Evolutionary conservation across 2,113 vertebrate genomes (phyloP), one percentile per base, ranked within the genome.

Genomic region (Ochotona princeps): DNA sequence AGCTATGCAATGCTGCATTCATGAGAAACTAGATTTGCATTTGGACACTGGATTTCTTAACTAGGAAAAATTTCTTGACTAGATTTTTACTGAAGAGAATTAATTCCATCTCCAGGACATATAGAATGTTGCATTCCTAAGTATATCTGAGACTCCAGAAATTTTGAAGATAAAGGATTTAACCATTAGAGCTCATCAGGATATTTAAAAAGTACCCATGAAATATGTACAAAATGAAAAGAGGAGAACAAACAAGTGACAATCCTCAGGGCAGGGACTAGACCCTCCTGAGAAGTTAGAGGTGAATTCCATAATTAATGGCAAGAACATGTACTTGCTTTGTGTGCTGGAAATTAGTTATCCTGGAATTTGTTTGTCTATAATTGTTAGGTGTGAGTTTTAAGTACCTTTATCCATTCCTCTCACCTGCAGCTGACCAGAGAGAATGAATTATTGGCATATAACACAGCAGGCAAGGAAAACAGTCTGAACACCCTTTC

Each of bases 401-500:
- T 76, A 78, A 86, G 30, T 73, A 67, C 76, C 93, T 87, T 84
- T 66, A 69, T 67, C 49, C 81, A 78, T 69, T 30, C 72, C 23
- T 90, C 63, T 72, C 26, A 87, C 67, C 86, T 91, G 72, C 23
- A 92, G 87, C 57, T 89, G 94, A 96, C 87, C 15, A 80, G 32
- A 63, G 57, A 83, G 54, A 18, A 14, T 14, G 18, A 18, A 97
- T 82, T 86, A 86, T 93, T 96, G 96, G 92, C 67, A 96, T 97
- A 96, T 72, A 78, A 54, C 87, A 95, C 7, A 60, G 84, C 63
- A 96, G 89, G 87, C 96, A 87, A 87, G 81, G 63, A 96, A 97
- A 96, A 84, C 63, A 61, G 32, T 28, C 79, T 82, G 57, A 28
- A 9, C 85, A 86, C 91, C 80, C 92, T 97, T 97, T 97, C 95